Base-by-base conservation (phyloP, 2,113 vertebrate species). In the Acrocephalus arundinaceus region DNA sequence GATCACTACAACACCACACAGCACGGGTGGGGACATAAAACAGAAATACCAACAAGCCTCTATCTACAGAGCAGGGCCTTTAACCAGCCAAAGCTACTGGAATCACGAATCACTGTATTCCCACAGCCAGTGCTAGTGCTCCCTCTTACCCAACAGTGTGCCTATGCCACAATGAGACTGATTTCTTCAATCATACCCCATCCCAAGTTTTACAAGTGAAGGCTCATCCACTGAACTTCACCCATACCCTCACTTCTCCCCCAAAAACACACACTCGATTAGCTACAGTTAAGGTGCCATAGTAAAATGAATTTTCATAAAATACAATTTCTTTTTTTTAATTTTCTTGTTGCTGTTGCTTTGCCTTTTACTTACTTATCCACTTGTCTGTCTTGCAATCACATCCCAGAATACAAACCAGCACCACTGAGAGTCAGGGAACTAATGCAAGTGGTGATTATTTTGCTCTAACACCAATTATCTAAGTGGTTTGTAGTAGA, bases 201-300 rank as follows among this genome's bases (percentile, higher is more conserved):
- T 15, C 25, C 31, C 25, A 22, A 10, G 30, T n/a, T 80, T 70
- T 80, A 23, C 5, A 62, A 66, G 31, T 3, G 3, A 85, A 68
- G 54, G 35, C 4, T 92, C 9, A 43, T 24, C 23, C 49, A 27
- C 21, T 33, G 43, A 83, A 45, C 30, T 76, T 39, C 37, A 76
- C 33, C 39, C 33, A 30, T 9, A n/a, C 6, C 27, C 43, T 52
- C 27, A 58, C 17, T 13, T 55, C 39, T n/a, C 13, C n/a, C 20
- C 24, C 10, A 6, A 65, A 83, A 61, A 41, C 45, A 35, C 4
- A 19, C 7, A 55, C 27, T 13, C 0, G 0, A 63, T 27, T 28
- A 49, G 28, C 37, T 77, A 37, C 1, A 76, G 11, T 25, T 71
- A 74, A 70, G 15, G 13, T 21, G 33, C 10, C 13, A 33, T 0